Percentiles rank a stretch among this genome's conserved stretches.
These are phyloP conservation scores for Patella vulgata DNA, from an alignment of 1,140 invertebrate genomes.

Conservation along the genomic window DNA sequence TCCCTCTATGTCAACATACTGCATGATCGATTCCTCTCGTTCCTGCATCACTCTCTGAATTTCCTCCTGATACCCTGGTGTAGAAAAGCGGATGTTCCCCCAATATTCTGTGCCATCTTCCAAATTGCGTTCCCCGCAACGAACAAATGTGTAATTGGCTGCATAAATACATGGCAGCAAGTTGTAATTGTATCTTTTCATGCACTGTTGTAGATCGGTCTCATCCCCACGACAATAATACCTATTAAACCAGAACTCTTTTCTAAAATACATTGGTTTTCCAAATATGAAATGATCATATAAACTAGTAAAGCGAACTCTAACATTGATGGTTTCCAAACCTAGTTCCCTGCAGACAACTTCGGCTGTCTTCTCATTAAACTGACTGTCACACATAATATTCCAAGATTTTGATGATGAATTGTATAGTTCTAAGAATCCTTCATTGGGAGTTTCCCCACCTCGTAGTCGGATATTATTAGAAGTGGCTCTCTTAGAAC, in stretches of 20 bases:
- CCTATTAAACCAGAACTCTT: constrained; percentile 91
- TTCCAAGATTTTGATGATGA: constrained; percentile 95
- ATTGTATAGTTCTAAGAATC: constrained; percentile 96
- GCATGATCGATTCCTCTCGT: constrained; percentile 69
- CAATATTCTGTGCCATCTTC: constrained; percentile 83
- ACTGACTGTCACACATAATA: constrained; percentile 93
- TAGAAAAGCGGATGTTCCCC: constrained; percentile 95
- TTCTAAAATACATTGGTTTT: constrained; percentile 62
- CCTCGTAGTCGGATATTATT: constrained; percentile 31
- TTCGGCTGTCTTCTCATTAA: constrained; percentile 72
- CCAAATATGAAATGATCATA: constrained; percentile 64
- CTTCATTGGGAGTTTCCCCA: constrained; percentile 64
- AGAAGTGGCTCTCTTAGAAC: constrained; percentile 1
- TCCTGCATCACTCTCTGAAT: constrained; percentile 64
- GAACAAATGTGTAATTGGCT: constrained; percentile 94
- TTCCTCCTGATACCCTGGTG: constrained; percentile 83
- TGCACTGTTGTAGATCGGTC: constrained; percentile 83
- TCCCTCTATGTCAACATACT: constrained; percentile 89
- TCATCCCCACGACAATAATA: constrained; percentile 86
- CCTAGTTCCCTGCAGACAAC: constrained; percentile 95
- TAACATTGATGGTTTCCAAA: constrained; percentile 85
- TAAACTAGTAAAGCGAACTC: constrained; percentile 61
- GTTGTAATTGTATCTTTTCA: constrained; percentile 74
- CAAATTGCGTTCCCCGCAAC: constrained; percentile 85
- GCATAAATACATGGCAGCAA: constrained; percentile 57